phyloP scores from a whole-genome alignment of 2,888 invertebrate genomes.

The Apamea epomidion region DNA sequence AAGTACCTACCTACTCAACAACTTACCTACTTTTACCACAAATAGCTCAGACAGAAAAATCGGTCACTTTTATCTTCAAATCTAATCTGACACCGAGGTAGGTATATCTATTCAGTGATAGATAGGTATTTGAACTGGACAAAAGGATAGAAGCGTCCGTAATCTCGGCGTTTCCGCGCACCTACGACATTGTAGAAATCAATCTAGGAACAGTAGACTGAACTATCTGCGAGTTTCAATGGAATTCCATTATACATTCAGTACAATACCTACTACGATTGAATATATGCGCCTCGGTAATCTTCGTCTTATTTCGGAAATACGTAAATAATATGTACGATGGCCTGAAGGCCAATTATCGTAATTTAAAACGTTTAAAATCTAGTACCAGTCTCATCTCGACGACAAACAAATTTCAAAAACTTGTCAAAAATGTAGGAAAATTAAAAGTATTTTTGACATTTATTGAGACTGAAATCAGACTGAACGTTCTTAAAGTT shows the following conservation, averaged over 20 bases:
- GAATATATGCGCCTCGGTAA: background rate
- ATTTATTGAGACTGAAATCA: no score
- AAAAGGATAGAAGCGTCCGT: conserved; percentile 17
- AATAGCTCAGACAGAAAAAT: conserved; percentile 2
- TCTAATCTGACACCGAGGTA: conserved; percentile 19
- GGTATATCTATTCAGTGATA: conserved; percentile 10
- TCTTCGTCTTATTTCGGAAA: background rate
- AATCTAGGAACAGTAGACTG: background rate
- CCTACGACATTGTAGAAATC: conserved; percentile 3
- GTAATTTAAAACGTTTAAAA: no score
- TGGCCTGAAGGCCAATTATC: no score
- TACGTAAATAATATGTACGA: no score
- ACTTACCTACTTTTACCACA: background rate
- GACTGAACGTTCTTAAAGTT: no score
- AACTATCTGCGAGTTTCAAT: conserved; percentile 2
- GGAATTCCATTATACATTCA: background rate
- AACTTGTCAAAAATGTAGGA: no score
- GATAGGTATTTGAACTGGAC: conserved; percentile 29
- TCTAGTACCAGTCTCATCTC: no score
- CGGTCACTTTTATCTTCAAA: conserved; percentile 27
- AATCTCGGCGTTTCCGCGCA: conserved; percentile 9
- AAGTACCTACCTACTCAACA: background rate
- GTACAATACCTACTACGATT: background rate
- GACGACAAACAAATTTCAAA: no score
- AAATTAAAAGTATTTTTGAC: no score